Evolutionary conservation across 2,888 invertebrate genomes (phyloP).

Genomic region (Anticlea derivata): DNA sequence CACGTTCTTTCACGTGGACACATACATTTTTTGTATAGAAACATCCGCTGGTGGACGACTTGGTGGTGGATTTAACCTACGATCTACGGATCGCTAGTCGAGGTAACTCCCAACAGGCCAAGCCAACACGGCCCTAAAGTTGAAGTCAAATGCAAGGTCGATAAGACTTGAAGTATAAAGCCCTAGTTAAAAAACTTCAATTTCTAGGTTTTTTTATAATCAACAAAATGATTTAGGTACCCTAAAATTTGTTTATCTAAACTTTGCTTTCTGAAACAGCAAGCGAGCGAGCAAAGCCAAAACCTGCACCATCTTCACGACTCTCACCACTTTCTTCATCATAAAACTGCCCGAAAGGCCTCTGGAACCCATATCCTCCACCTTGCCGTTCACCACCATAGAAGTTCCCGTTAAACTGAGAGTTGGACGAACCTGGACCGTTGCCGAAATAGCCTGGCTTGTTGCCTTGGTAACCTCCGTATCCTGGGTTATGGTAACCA

Average conservation of each 20-base stretch:
- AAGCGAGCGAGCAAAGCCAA: slow-evolving; percentile 45
- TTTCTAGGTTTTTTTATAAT: too few relatives aligned
- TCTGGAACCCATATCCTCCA: slow-evolving; percentile 56
- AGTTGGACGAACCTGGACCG: slow-evolving; percentile 61
- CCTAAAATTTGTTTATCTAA: background rate
- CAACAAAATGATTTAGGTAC: background rate
- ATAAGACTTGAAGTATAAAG: too few relatives aligned
- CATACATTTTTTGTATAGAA: too few relatives aligned
- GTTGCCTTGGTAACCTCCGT: slow-evolving; percentile 45
- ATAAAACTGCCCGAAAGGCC: slow-evolving; percentile 48
- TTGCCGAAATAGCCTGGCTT: slow-evolving; percentile 59
- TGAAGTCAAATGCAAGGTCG: too few relatives aligned
- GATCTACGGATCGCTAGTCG: too few relatives aligned
- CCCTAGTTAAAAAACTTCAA: too few relatives aligned
- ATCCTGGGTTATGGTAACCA: slow-evolving; percentile 45
- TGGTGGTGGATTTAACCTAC: too few relatives aligned
- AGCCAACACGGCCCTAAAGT: too few relatives aligned
- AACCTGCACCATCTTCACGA: slow-evolving; percentile 40
- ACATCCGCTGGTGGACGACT: too few relatives aligned
- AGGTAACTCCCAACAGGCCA: too few relatives aligned
- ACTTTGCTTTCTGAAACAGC: slow-evolving; percentile 37
- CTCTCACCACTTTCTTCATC: slow-evolving; percentile 49
- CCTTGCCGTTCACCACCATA: slow-evolving; percentile 47
- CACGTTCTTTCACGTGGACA: too few relatives aligned
- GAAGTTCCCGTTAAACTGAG: slow-evolving; percentile 74